Percentiles rank a stretch among this genome's conserved stretches.
Evolutionary conservation across 2,888 invertebrate genomes (phyloP).

Genomic region (Thera britannica): DNA sequence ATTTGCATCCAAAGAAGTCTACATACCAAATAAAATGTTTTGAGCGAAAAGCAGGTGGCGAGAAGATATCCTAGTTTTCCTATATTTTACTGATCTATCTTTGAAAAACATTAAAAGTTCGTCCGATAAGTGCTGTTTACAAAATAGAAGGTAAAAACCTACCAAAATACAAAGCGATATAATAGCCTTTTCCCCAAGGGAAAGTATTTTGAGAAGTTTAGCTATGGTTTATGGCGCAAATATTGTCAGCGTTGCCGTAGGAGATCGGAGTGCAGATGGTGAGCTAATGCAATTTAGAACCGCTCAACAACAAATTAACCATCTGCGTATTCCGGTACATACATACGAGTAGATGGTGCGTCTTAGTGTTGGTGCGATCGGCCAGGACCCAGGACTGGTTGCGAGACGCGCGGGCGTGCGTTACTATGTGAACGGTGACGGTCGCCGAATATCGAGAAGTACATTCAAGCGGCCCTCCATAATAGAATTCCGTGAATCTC

Average conservation of each 20-base stretch:
- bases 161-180: background rate
- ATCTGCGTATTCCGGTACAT: too few relatives aligned
- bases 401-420: background rate
- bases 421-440: constrained; percentile 53
- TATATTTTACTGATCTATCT: too few relatives aligned
- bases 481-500: constrained; percentile 39
- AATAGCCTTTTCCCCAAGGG: background rate
- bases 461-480: constrained; percentile 47
- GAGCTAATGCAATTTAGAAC: background rate
- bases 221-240: background rate
- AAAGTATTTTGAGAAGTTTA: background rate
- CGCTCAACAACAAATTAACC: too few relatives aligned
- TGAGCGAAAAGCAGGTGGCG: too few relatives aligned
- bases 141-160: background rate
- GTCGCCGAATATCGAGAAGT: constrained; percentile 52
- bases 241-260: background rate
- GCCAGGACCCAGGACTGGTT: background rate
- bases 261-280: background rate
- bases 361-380: too few relatives aligned
- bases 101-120: too few relatives aligned
- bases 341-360: too few relatives aligned
- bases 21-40: too few relatives aligned
- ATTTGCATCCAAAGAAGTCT: too few relatives aligned
- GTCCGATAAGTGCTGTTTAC: background rate
- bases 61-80: too few relatives aligned